Conservation (phyloP, 2,888 invertebrate genomes). For the Nasonovia ribisnigri region DNA sequence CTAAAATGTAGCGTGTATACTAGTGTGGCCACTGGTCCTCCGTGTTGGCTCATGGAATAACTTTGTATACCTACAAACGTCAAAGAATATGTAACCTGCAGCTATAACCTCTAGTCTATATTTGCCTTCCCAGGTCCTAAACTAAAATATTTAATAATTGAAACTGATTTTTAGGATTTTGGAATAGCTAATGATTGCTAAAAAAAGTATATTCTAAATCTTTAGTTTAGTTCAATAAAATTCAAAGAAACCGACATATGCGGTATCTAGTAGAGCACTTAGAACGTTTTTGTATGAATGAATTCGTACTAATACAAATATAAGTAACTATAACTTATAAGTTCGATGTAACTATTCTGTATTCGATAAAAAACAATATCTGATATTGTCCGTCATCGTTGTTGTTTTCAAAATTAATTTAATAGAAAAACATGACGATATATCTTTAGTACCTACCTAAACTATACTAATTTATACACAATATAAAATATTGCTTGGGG, state of each 20-base stretch:
- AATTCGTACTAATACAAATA: background rate
- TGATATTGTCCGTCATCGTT: background rate
- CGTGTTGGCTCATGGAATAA: background rate
- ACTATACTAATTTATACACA: background rate
- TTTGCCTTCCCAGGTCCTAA: background rate
- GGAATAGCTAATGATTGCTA: background rate
- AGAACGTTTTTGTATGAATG: background rate
- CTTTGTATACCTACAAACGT: background rate
- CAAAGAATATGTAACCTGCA: background rate
- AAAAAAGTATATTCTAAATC: background rate
- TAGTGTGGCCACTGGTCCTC: background rate
- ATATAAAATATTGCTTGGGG: background rate
- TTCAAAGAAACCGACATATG: background rate
- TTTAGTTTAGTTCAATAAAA: background rate
- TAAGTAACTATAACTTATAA: background rate
- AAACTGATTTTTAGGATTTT: background rate
- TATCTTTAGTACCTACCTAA: background rate
- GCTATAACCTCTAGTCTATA: background rate
- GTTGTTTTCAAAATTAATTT: background rate
- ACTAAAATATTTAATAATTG: background rate
- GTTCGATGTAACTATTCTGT: background rate
- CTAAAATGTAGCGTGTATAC: background rate
- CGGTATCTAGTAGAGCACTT: background rate
- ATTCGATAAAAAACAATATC: background rate
- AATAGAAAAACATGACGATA: background rate